Base-by-base conservation (phyloP, 2,888 invertebrate species). In the Anticlea derivata region DNA sequence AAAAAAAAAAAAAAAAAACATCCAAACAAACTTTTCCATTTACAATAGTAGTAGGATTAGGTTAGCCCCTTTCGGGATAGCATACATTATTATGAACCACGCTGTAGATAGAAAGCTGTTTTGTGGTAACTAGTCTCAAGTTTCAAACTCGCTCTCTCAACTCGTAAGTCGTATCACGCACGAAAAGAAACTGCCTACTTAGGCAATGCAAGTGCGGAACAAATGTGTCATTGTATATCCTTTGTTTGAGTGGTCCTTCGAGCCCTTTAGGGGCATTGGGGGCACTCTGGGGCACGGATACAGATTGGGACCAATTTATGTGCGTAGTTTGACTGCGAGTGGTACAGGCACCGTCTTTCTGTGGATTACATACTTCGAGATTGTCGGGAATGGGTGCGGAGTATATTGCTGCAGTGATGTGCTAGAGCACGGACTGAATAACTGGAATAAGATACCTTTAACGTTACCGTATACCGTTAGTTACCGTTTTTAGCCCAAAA, bases 271-370 rank as follows among this genome's bases (percentile, higher is more conserved):
- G 43, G 52, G 38, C 54, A 50, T 39, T 31, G 31, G 43, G 29
- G 31, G 13, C 27, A 29, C 39, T 40, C 48, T 17, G 56, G 44
- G 55, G 55, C 58, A 45, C 43, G 37, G 56, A 63, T 64, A 65
- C 71, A 75, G 73, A 77, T 78, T 79, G 77, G 68, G 63, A 64
- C 66, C 71, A 67, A 75, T 77, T 78, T 72, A 73, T 66, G 65
- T 45, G 48, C 57, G 58, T 56, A 68, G 37, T 38, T 38, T 38
- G 38, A 38, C 8, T 24, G 38, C 31, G 23, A 31, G 41, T 40
- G 30, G 30, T 26, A 12, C 11, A 71, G 63, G 64, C 69, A 70
- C n/a, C n/a, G 67, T 65, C 57, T 73, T 74, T 64, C 54, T 65
- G 65, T 47, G 65, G 69, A 75, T 75, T 75, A 72, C 69, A 67